These are phyloP conservation scores for Mechanitis mazaeus DNA, from an alignment of 2,888 invertebrate genomes.

Conservation along the genomic window DNA sequence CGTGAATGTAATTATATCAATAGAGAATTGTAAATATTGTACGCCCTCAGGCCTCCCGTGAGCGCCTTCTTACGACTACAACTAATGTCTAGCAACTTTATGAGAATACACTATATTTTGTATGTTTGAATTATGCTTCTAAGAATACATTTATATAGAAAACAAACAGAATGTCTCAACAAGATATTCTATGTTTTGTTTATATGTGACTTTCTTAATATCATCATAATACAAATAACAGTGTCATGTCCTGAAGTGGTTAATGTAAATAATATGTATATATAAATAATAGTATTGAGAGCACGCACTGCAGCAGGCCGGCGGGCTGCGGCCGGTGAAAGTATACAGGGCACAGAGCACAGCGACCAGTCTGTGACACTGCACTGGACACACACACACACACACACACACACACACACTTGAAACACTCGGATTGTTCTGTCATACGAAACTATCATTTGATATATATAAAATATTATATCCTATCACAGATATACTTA, in stretches of 20 bases:
- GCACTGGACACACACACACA: constrained; percentile 49
- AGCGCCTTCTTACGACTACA: constrained; percentile 36
- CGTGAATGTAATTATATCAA: constrained; percentile 30
- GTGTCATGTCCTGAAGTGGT: constrained; percentile 7
- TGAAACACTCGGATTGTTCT: neutral
- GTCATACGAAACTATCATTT: neutral
- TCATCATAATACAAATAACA: constrained; percentile 3
- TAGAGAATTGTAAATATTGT: constrained; percentile 44
- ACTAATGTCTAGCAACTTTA: neutral
- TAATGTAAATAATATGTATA: constrained; percentile 9
- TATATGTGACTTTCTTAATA: neutral
- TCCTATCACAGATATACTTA: too few species aligned
- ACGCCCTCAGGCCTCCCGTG: constrained; percentile 40
- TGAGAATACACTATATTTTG: too few species aligned
- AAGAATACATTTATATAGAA: neutral
- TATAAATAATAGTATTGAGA: constrained; percentile 4
- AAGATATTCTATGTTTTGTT: too few species aligned
- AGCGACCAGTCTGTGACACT: constrained; percentile 50
- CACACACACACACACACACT: constrained; percentile 26
- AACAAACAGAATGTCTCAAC: too few species aligned
- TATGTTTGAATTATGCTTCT: neutral
- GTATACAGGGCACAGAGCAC: constrained; percentile 62
- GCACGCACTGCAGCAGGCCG: constrained; percentile 28
- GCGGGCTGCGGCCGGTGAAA: constrained; percentile 58
- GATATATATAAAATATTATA: too few species aligned